A percentile compares a stretch with the other conserved stretches of the same genome.
Evolutionary conservation across 2,113 vertebrate genomes (phyloP).

Genomic region (Amphiprion percula): DNA sequence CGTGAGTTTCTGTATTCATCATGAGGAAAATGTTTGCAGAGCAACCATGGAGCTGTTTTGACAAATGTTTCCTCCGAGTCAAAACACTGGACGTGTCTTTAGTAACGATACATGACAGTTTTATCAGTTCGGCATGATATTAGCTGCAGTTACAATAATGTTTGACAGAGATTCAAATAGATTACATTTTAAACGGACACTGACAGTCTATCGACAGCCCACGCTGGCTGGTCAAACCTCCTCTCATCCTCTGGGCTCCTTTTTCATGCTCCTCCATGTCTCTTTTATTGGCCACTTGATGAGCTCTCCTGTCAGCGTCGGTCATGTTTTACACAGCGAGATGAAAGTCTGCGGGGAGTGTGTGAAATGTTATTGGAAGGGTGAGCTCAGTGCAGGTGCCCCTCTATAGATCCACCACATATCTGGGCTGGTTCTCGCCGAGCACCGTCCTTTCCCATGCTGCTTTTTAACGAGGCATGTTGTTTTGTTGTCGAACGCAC

Average conservation of each 20-base stretch:
- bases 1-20: conserved; percentile 9
- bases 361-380: conserved; percentile 56
- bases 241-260: background rate
- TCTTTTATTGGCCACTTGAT: conserved; percentile 5
- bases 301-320: conserved; percentile 44
- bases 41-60: background rate
- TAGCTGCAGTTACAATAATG: conserved; percentile 50
- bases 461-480: conserved; percentile 57
- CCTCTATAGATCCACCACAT: conserved; percentile 39
- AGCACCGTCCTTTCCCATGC: conserved; percentile 47
- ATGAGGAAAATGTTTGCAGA: conserved; percentile 8
- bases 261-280: background rate
- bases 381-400: conserved; percentile 39
- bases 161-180: conserved; percentile 46
- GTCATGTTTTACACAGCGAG: conserved; percentile 41
- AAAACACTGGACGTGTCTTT: conserved; percentile 21
- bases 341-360: conserved; percentile 58
- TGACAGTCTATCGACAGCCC: conserved; percentile 30
- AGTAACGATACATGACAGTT: conserved; percentile 42
- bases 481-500: conserved; percentile 54
- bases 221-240: background rate
- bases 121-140: conserved; percentile 28
- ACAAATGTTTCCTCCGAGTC: background rate
- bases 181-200: conserved; percentile 42
- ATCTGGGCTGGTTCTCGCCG: background rate